A percentile compares a stretch with the other conserved stretches of the same genome.
phyloP scores from a whole-genome alignment of 2,113 vertebrate species.

The Cottus gobio region DNA sequence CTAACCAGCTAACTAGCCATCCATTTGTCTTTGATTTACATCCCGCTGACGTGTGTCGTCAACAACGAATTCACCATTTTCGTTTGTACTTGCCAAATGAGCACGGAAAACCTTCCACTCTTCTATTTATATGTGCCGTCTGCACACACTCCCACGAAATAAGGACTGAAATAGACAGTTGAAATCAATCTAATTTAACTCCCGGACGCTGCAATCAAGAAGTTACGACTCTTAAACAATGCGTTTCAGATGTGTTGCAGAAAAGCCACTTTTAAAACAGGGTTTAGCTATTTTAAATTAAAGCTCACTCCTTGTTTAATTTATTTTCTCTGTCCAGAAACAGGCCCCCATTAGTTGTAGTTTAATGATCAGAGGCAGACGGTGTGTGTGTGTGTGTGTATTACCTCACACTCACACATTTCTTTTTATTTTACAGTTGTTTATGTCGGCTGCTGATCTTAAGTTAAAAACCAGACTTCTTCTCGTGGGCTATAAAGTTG shows the following conservation, averaged over 20 bases:
- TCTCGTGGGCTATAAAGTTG: neutral
- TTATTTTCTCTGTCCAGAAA: neutral
- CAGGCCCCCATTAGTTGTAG: neutral
- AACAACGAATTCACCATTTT: no score
- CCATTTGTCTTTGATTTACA: no score
- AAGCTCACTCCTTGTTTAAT: neutral
- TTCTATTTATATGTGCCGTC: neutral
- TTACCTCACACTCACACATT: neutral
- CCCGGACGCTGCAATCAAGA: neutral
- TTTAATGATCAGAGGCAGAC: neutral
- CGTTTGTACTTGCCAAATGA: neutral
- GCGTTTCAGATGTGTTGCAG: slow-evolving; percentile 1
- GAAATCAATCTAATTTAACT: neutral
- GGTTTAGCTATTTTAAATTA: slow-evolving; percentile 11
- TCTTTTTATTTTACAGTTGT: neutral
- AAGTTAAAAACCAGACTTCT: neutral
- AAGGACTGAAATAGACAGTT: neutral
- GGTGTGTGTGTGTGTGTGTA: neutral
- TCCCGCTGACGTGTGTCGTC: no score
- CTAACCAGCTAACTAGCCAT: neutral
- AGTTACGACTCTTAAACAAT: neutral
- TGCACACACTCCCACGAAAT: neutral
- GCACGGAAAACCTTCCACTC: neutral
- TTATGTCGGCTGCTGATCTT: neutral
- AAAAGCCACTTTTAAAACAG: slow-evolving; percentile 16